phyloP scores from a whole-genome alignment of 2,113 vertebrate genomes.

The Myiopsitta monachus region DNA sequence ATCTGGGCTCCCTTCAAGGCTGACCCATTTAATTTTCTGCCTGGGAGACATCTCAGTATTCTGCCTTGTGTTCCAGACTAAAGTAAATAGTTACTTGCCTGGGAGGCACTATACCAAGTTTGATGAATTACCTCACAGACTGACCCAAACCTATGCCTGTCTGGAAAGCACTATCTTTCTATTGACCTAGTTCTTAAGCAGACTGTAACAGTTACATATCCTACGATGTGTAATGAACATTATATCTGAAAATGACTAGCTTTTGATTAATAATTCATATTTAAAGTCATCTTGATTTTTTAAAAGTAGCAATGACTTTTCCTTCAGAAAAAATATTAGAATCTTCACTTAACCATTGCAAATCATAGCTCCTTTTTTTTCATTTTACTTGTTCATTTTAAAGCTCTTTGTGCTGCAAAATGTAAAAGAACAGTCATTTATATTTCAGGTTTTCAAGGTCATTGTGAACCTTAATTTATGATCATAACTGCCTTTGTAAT shows the following conservation, averaged over 20 bases:
- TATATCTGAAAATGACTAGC: constrained; percentile 4
- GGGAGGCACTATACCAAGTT: constrained; percentile 8
- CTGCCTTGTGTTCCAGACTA: not conserved
- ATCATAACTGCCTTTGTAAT: not conserved
- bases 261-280: constrained; percentile 49
- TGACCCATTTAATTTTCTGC: constrained; percentile 64
- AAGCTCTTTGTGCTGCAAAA: not conserved
- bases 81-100: constrained; percentile 35
- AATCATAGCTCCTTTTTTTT: not conserved
- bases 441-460: not conserved
- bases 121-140: constrained; percentile 54
- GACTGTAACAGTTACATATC: constrained; percentile 27
- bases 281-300: constrained; percentile 14
- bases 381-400: not conserved
- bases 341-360: not conserved
- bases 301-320: not conserved
- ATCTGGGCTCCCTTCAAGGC: constrained; percentile 11
- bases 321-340: not conserved
- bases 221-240: constrained; percentile 13
- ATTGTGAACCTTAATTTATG: not conserved
- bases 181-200: constrained; percentile 60
- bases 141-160: constrained; percentile 26
- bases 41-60: not conserved
- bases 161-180: constrained; percentile 33
- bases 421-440: not conserved